Conservation (phyloP, 1,140 invertebrate species). For the Paralvinella palmiformis region DNA sequence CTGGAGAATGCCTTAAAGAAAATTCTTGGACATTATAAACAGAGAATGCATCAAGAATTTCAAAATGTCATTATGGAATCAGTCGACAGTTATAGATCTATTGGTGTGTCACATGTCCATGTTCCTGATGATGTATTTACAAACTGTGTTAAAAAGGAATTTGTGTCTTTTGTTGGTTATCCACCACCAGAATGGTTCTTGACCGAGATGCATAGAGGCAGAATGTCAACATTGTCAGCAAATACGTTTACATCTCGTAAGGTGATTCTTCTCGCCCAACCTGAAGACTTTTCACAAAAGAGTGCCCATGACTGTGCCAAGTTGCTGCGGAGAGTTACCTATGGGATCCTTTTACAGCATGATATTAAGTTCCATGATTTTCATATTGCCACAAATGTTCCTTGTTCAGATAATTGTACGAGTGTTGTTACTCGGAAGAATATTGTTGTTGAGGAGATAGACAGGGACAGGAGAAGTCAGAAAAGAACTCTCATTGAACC, state of each 20-base stretch:
- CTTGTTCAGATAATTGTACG: no score
- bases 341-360: conserved; percentile 62
- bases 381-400: no score
- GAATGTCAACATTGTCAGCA: conserved; percentile 60
- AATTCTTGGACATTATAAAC: conserved; percentile 34
- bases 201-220: conserved; percentile 55
- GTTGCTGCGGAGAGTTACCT: conserved; percentile 61
- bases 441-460: conserved; percentile 39
- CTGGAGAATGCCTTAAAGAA: conserved; percentile 63
- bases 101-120: no score
- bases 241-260: conserved; percentile 61
- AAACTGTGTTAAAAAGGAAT: not conserved
- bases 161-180: conserved; percentile 26
- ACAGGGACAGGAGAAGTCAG: conserved; percentile 33
- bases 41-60: conserved; percentile 8
- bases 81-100: not conserved
- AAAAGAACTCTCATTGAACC: conserved; percentile 33
- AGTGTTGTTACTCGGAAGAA: conserved; percentile 39
- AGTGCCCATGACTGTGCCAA: conserved; percentile 59
- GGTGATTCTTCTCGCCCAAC: conserved; percentile 64
- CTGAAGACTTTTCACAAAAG: conserved; percentile 61
- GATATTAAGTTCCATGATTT: no score
- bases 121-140: not conserved
- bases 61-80: not conserved
- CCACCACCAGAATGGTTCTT: conserved; percentile 61